Percentiles rank a stretch among this genome's conserved stretches.
phyloP scores from a whole-genome alignment of 2,113 vertebrate species.

The Forbesichthys papilliferus region DNA sequence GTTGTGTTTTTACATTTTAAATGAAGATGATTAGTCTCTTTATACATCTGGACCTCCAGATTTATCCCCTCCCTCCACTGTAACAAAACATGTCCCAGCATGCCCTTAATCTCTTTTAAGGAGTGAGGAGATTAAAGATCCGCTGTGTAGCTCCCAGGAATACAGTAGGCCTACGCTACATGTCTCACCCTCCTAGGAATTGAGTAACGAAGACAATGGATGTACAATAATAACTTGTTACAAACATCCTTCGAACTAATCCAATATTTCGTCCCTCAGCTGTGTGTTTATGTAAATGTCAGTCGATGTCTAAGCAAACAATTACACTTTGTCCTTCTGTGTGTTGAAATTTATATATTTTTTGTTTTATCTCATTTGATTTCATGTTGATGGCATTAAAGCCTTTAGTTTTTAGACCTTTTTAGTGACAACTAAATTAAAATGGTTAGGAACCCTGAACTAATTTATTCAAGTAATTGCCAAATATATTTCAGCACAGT shows the following conservation, averaged over 20 bases:
- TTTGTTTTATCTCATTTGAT: too few relatives aligned
- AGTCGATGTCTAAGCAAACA: too few relatives aligned
- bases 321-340: too few relatives aligned
- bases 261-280: not conserved
- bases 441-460: too few relatives aligned
- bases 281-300: too few relatives aligned
- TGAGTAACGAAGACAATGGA: not conserved
- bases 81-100: slow-evolving; percentile 51
- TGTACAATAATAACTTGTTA: not conserved
- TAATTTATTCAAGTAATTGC: too few relatives aligned
- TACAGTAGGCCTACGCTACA: not conserved
- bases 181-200: slow-evolving; percentile 16
- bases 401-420: too few relatives aligned
- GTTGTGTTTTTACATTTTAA: too few relatives aligned
- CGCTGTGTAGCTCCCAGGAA: slow-evolving; percentile 51
- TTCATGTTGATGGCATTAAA: too few relatives aligned
- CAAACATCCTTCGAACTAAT: not conserved
- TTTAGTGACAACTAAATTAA: too few relatives aligned
- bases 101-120: slow-evolving; percentile 67
- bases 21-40: slow-evolving; percentile 63
- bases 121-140: slow-evolving; percentile 26
- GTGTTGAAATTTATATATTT: too few relatives aligned
- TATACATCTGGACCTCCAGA: slow-evolving; percentile 54
- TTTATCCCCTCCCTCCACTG: slow-evolving; percentile 42
- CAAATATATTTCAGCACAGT: too few relatives aligned